phyloP scores from a whole-genome alignment of 2,113 vertebrate genomes.

The Hyperopisus bebe region DNA sequence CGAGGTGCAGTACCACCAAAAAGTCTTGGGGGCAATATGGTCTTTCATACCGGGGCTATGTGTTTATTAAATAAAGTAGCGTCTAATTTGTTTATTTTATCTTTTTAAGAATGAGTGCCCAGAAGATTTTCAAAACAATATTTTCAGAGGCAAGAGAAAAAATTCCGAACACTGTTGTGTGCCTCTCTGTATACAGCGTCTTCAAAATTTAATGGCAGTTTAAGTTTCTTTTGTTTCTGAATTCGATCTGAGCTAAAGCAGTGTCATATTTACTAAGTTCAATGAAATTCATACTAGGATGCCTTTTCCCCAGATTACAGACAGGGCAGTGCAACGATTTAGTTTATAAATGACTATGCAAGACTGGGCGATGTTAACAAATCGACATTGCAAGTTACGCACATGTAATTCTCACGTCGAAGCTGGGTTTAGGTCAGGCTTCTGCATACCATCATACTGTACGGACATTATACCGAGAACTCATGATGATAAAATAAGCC shows the following conservation, averaged over 20 bases:
- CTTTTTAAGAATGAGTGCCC: neutral
- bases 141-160: neutral
- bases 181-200: neutral
- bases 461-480: neutral
- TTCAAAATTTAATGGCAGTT: neutral
- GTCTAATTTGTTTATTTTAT: neutral
- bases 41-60: neutral
- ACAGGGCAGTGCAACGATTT: neutral
- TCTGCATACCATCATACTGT: neutral
- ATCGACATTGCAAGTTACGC: neutral
- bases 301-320: neutral
- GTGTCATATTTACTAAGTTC: neutral
- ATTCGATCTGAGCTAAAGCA: neutral
- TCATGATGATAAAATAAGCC: too few relatives aligned
- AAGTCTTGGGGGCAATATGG: neutral
- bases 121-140: neutral
- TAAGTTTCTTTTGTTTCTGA: neutral
- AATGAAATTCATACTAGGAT: neutral
- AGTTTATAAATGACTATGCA: neutral
- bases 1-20: neutral
- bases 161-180: neutral
- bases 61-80: neutral
- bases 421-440: neutral
- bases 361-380: neutral
- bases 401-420: neutral